A percentile compares a stretch with the other conserved stretches of the same genome.
phyloP scores from a whole-genome alignment of 2,113 vertebrate species.

The Meleagris gallopavo region DNA sequence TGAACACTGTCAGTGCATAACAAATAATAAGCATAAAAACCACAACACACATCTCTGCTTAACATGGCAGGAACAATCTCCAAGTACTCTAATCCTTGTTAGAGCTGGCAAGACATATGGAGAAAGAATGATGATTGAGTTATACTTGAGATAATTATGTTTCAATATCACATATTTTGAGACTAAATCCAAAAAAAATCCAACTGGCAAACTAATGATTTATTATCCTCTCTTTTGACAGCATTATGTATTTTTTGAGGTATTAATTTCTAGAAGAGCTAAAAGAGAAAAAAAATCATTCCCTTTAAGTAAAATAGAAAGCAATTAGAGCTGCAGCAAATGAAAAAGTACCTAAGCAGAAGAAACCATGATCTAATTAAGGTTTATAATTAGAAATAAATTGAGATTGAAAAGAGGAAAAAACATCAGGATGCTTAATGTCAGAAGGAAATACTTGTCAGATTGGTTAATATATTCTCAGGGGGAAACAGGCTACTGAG shows the following conservation, averaged over 20 bases:
- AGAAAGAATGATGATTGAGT: background rate
- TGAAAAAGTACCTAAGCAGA: conserved; percentile 57
- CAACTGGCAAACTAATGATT: conserved; percentile 8
- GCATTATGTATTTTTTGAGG: conserved; percentile 20
- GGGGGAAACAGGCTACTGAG: background rate
- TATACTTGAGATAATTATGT: background rate
- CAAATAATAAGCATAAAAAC: background rate
- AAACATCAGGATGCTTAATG: conserved; percentile 47
- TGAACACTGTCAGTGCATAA: background rate
- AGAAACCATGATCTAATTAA: conserved; percentile 67
- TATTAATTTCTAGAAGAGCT: conserved; percentile 15
- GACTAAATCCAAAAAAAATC: conserved; percentile 33
- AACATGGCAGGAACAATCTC: background rate
- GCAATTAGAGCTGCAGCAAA: conserved; percentile 33
- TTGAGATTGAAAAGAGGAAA: conserved; percentile 57
- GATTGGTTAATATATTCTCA: conserved; percentile 48
- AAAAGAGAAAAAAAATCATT: conserved; percentile 24
- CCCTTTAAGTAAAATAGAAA: conserved; percentile 32
- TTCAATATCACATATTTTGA: conserved; percentile 14
- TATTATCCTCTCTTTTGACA: background rate
- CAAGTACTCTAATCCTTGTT: background rate
- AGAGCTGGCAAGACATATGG: background rate
- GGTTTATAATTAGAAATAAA: conserved; percentile 69
- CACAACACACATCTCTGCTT: background rate
- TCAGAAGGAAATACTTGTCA: conserved; percentile 53